Base-by-base conservation (phyloP, 2,113 vertebrate species). In the Eurystomus gularis region DNA sequence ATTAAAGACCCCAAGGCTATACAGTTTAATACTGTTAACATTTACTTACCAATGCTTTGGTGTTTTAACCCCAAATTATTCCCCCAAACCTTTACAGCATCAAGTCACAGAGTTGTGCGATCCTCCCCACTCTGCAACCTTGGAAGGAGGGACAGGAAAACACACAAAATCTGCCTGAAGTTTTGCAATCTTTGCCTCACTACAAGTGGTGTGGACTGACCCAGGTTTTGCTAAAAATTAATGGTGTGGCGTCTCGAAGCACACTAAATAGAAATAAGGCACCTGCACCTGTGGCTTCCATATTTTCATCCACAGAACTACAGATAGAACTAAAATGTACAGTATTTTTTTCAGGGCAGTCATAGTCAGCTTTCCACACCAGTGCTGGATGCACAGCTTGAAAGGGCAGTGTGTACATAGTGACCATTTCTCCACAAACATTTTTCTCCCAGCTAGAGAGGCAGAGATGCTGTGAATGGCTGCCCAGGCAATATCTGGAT, bases 251-350 rank as follows among this genome's bases (percentile, higher is more conserved):
- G 42, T 95, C 49, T 76, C 76, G 87, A 86, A 52, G 44, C 12
- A 55, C 1, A 2, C 33, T 44, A 33, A 28, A 37, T 9, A 78
- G 61, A 92, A 80, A 76, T 10, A 73, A 0, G 6, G 25, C 31
- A 84, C 13, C 20, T 33, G 48, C 3, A 3, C 26, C 29, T 71
- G 11, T 57, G 40, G 26, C 10, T 84, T 40, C 17, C 2, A 0
- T 39, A 40, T 68, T 68, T 82, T 75, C 37, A 60, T 19, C 35
- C 71, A 37, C 15, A 89, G 84, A 91, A 87, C 73, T 17, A 28
- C 46, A 5, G 7, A 39, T 1, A 49, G 6, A 86, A 23, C 35
- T 66, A 57, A 82, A 83, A 37, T 0, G 0, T 40, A 48, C 8
- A 28, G 8, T 17, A 10, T 17, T 26, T 83, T 60, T 82, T 78